Evolutionary conservation across 2,113 vertebrate genomes (phyloP).

Genomic region (Illadopsis cleaveri): DNA sequence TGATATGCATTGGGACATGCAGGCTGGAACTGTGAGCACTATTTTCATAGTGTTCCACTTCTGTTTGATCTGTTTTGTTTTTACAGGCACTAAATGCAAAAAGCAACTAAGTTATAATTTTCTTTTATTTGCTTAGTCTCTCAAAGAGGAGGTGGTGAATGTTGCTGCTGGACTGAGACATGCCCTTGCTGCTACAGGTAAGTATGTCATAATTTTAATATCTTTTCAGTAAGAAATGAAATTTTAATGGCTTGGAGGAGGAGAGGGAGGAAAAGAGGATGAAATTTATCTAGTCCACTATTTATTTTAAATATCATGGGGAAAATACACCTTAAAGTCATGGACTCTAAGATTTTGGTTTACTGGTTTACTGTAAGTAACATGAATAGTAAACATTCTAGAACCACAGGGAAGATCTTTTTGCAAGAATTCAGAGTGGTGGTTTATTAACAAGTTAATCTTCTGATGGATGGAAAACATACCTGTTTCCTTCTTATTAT

Average conservation of each 20-base stretch:
- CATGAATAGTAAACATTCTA: neutral
- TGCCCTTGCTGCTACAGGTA: constrained; percentile 85
- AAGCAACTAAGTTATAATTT: neutral
- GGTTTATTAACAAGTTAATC: neutral
- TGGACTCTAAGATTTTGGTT: neutral
- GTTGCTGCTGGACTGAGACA: constrained; percentile 92
- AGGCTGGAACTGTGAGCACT: neutral
- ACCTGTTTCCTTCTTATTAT: neutral
- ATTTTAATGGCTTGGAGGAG: neutral
- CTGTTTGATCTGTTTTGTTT: neutral
- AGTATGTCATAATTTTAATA: neutral
- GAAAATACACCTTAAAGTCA: neutral
- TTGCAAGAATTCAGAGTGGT: neutral
- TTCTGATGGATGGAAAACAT: neutral
- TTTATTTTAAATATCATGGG: neutral
- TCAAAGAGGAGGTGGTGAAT: constrained; percentile 77
- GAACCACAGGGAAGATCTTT: neutral
- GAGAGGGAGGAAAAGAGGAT: neutral
- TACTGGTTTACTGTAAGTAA: too few relatives aligned
- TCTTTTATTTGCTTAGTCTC: constrained; percentile 67
- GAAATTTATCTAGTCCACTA: neutral
- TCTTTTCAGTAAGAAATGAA: neutral
- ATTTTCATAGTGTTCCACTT: neutral
- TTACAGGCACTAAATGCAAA: neutral
- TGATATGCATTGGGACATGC: neutral